phyloP scores from a whole-genome alignment of 2,888 invertebrate genomes.

The Lutraria lutraria region DNA sequence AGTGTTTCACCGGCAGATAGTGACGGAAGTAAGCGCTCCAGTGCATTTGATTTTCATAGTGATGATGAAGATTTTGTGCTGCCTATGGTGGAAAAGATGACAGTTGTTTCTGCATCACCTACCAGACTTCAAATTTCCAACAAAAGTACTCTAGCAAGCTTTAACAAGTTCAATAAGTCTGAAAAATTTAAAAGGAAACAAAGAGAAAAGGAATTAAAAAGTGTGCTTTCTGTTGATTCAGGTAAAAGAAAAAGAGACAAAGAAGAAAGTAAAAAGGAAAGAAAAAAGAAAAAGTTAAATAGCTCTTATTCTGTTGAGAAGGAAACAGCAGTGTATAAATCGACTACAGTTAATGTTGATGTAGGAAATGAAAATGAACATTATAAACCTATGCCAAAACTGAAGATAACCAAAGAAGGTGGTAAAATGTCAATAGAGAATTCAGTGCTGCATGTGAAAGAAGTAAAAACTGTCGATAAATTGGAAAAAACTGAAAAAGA shows the following conservation, averaged over 20 bases:
- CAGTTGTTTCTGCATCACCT: conserved; percentile 77
- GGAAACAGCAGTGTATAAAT: conserved; percentile 79
- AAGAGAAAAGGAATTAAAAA: conserved; percentile 72
- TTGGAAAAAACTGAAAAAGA: conserved; percentile 55
- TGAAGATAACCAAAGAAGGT: conserved; percentile 80
- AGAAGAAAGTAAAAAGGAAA: conserved; percentile 79
- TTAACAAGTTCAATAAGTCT: conserved; percentile 76
- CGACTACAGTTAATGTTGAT: conserved; percentile 78
- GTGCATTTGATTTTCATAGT: conserved; percentile 82
- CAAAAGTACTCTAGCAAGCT: conserved; percentile 76
- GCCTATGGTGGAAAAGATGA: conserved; percentile 67
- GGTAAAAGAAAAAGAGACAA: conserved; percentile 80
- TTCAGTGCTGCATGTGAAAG: conserved; percentile 53
- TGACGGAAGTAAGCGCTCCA: conserved; percentile 69
- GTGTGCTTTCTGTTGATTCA: conserved; percentile 71
- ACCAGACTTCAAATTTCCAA: conserved; percentile 78
- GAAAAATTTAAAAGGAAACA: conserved; percentile 81
- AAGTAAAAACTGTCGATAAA: conserved; percentile 50
- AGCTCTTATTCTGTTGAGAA: conserved; percentile 70
- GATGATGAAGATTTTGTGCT: conserved; percentile 81
- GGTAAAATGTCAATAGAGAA: conserved; percentile 70
- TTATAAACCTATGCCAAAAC: conserved; percentile 77
- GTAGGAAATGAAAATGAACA: conserved; percentile 59
- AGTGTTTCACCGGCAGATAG: conserved; percentile 68
- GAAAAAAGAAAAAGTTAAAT: conserved; percentile 76